Base-by-base conservation (phyloP, 1,140 invertebrate species). In the Sinella curviseta region DNA sequence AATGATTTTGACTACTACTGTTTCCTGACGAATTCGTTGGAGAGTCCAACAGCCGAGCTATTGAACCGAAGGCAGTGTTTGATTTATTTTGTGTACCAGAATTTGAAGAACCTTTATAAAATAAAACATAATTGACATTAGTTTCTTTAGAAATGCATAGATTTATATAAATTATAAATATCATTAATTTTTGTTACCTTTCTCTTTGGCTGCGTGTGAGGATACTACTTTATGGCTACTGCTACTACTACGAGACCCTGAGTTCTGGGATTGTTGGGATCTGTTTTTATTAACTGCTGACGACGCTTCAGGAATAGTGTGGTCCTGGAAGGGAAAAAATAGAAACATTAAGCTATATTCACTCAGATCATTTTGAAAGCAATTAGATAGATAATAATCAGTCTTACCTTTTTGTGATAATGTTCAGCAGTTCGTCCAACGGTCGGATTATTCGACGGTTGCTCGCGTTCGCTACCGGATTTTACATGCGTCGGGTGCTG, bases 31-130 rank as follows among this genome's bases (percentile, higher is more conserved):
- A 28, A 70, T 36, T 77, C 48, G 60, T 39, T 1, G 82, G 75
- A 4, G 83, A 80, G 55, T 83, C 83, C 36, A 83, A 70, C 24
- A 83, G 80, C 57, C 83, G 70, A 24, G 81, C 83, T 34, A 83
- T 83, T 33, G 83, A 83, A 14, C 81, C 83, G 70, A 83, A 83
- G 31, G 80, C 77, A 75, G 79, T 77, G 57, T 73, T 81, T 33
- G 79, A 57, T 33, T 70, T 70, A n/a, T 33, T 31, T 26, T 8
- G 8, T 8, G 39, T 12, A 12, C 39, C 39, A 20, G 8, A 8
- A 48, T 20, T 48, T 48, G 39, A 20, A 48, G 39, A 8, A 48
- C 39, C 20, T 48, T 48, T 48, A n/a, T n/a, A n/a, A n/a, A n/a
- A n/a, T n/a, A n/a, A n/a, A n/a, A n/a, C n/a, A n/a, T n/a, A n/a